Evolutionary conservation across 2,113 vertebrate genomes (phyloP).

Genomic region (Conger conger): DNA sequence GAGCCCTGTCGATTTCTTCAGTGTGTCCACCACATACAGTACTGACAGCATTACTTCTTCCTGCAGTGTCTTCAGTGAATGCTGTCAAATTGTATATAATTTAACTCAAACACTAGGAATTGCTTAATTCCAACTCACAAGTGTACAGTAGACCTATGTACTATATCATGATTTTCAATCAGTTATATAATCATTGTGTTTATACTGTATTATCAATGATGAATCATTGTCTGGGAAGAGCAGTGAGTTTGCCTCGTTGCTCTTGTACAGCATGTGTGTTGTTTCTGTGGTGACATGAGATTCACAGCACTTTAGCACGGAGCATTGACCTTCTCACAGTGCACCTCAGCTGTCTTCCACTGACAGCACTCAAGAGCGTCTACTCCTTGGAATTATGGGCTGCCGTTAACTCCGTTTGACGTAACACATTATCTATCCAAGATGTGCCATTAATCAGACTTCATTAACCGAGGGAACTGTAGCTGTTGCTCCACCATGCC

Average conservation of each 20-base stretch:
- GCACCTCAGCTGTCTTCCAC: neutral
- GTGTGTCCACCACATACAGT: neutral
- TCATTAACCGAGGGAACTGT: constrained; percentile 51
- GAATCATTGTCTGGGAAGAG: neutral
- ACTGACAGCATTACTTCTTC: neutral
- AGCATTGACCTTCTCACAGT: neutral
- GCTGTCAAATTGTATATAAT: neutral
- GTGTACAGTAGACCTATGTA: no score
- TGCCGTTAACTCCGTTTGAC: constrained; percentile 20
- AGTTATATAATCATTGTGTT: no score
- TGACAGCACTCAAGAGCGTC: neutral
- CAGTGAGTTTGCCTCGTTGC: neutral
- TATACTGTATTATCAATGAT: neutral
- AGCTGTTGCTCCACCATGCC: constrained; percentile 45
- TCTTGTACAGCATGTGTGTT: neutral
- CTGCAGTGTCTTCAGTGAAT: neutral
- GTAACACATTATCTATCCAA: constrained; percentile 21
- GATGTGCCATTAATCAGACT: constrained; percentile 48
- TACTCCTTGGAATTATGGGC: neutral
- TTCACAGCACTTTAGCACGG: neutral
- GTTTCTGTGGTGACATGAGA: neutral
- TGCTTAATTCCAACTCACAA: no score
- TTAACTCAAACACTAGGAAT: neutral
- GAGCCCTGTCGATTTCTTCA: neutral
- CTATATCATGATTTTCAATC: no score